Conservation (phyloP, 2,797 vertebrate genomes). For the Gymnocypris eckloni region DNA sequence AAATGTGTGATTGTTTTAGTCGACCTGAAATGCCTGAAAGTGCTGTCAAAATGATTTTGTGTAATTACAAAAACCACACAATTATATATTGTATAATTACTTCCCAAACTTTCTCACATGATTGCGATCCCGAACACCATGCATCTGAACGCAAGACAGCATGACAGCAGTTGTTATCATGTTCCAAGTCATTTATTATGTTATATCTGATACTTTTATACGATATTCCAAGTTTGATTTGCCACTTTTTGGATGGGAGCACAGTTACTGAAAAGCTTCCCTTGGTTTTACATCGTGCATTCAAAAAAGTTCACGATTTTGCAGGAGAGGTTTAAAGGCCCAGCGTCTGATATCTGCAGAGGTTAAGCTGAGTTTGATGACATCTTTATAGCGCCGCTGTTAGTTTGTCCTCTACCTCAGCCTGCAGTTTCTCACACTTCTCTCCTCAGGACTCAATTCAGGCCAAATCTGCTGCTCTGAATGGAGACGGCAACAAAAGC, state of each 20-base stretch:
- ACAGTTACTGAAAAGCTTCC: constrained; percentile 35
- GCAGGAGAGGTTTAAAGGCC: constrained; percentile 9
- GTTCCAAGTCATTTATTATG: too few relatives aligned
- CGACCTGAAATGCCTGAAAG: not conserved
- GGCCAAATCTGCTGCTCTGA: constrained; percentile 44
- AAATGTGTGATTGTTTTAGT: not conserved
- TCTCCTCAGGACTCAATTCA: constrained; percentile 52
- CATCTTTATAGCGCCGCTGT: constrained; percentile 69
- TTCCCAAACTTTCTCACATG: not conserved
- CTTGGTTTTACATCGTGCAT: constrained; percentile 50
- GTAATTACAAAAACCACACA: too few relatives aligned
- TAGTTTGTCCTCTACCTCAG: not conserved
- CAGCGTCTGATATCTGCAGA: constrained; percentile 42
- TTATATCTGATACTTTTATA: not conserved
- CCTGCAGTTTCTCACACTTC: constrained; percentile 54
- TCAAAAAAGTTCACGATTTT: constrained; percentile 53
- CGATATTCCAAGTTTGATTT: not conserved
- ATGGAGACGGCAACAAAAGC: constrained; percentile 49
- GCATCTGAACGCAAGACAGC: not conserved
- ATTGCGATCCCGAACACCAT: not conserved
- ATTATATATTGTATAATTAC: not conserved
- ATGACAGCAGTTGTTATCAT: not conserved
- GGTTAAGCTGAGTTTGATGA: constrained; percentile 60
- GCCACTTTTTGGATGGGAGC: not conserved
- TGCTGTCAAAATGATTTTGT: not conserved